Conservation (phyloP, 2,113 vertebrate genomes). For the Lichenostomus cassidix region DNA sequence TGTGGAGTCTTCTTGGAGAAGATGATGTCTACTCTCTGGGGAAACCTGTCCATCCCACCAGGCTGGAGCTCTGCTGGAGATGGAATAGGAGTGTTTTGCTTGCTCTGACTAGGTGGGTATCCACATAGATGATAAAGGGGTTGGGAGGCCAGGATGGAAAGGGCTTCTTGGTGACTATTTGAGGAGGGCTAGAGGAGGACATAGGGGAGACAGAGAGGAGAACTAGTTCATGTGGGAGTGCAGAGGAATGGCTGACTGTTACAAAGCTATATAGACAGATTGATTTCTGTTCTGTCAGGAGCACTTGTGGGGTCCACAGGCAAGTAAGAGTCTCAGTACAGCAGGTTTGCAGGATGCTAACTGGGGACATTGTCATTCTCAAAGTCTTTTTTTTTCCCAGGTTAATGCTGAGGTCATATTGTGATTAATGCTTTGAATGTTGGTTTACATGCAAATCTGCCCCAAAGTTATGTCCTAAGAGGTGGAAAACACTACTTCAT, state of each 20-base stretch:
- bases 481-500: neutral
- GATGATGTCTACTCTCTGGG: rapidly evolving
- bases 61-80: neutral
- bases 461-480: neutral
- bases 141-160: neutral
- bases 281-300: neutral
- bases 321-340: neutral
- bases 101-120: neutral
- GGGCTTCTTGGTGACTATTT: neutral
- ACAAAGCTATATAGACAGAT: neutral
- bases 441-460: neutral
- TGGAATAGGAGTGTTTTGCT: neutral
- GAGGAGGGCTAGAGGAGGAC: neutral
- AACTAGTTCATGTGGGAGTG: rapidly evolving
- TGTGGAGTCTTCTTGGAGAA: neutral
- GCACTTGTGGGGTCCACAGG: neutral
- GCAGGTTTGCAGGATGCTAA: neutral
- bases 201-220: neutral
- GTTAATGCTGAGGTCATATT: neutral
- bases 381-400: neutral
- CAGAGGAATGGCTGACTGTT: neutral
- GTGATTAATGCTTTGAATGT: neutral
- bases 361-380: neutral
- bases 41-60: neutral
- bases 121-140: neutral